These are phyloP conservation scores for Nebria salina DNA, from an alignment of 2,888 invertebrate species.

Conservation along the genomic window DNA sequence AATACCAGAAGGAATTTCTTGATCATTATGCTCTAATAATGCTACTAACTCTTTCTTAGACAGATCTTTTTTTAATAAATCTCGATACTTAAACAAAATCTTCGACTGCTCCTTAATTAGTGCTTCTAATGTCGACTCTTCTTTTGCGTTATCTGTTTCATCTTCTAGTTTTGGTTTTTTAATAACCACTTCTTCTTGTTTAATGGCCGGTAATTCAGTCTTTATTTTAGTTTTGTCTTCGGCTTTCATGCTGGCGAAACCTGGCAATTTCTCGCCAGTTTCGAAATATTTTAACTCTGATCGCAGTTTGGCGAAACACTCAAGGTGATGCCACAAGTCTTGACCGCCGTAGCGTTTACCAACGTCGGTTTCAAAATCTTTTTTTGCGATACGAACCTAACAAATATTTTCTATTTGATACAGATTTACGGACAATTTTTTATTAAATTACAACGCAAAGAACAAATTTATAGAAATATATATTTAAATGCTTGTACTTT, in stretches of 20 bases:
- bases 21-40: constrained; percentile 78
- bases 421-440: background rate
- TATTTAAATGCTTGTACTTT: background rate
- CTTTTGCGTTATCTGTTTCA: constrained; percentile 64
- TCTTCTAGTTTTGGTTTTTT: constrained; percentile 78
- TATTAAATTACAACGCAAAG: background rate
- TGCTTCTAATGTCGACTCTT: constrained; percentile 67
- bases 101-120: constrained; percentile 78
- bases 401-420: constrained; percentile 17
- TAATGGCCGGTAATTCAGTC: constrained; percentile 69
- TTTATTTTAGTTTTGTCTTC: constrained; percentile 77
- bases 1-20: constrained; percentile 73
- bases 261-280: constrained; percentile 78
- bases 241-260: constrained; percentile 73
- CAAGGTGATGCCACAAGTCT: constrained; percentile 90
- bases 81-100: constrained; percentile 73
- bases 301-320: constrained; percentile 85
- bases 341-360: constrained; percentile 85
- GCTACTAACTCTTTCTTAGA: constrained; percentile 69
- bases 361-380: constrained; percentile 83
- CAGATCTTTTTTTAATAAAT: constrained; percentile 68
- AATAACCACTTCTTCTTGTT: constrained; percentile 68
- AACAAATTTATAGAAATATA: background rate
- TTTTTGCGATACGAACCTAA: constrained; percentile 79
- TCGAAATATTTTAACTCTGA: constrained; percentile 78